These are phyloP conservation scores for Allophyes oxyacanthae DNA, from an alignment of 2,888 invertebrate genomes.

Conservation along the genomic window DNA sequence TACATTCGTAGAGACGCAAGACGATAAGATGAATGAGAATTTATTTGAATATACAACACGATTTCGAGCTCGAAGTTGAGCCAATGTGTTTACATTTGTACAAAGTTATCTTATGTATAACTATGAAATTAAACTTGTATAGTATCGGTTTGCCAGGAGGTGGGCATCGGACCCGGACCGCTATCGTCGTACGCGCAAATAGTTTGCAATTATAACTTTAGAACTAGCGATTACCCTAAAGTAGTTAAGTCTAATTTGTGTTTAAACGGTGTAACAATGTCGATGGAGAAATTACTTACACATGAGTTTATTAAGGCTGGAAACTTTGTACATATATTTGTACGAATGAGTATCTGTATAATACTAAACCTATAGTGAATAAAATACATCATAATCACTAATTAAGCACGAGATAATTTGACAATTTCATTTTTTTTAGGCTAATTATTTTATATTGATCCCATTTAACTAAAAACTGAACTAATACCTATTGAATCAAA, in stretches of 20 bases:
- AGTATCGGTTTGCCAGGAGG: slow-evolving; percentile 2
- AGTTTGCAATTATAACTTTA: slow-evolving; percentile 50
- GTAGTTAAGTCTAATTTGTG: slow-evolving; percentile 51
- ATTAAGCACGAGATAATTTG: no score
- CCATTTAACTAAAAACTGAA: no score
- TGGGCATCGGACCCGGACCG: slow-evolving; percentile 13
- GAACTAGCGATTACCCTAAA: slow-evolving; percentile 48
- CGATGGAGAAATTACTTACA: slow-evolving; percentile 39
- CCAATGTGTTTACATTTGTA: slow-evolving; percentile 5
- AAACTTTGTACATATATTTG: slow-evolving; percentile 2
- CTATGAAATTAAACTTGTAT: slow-evolving; percentile 18
- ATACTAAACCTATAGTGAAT: neutral
- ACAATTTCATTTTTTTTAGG: no score
- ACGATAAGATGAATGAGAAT: slow-evolving; percentile 11
- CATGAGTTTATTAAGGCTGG: slow-evolving; percentile 15
- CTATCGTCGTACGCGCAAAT: slow-evolving; percentile 38
- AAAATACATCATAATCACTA: no score
- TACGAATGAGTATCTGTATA: neutral
- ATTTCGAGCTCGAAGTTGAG: slow-evolving; percentile 4
- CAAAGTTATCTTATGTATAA: slow-evolving; percentile 14
- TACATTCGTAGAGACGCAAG: neutral
- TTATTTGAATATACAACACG: slow-evolving; percentile 6
- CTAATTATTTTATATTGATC: no score
- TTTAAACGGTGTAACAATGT: slow-evolving; percentile 42
- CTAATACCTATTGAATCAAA: no score